phyloP scores from a whole-genome alignment of 2,888 invertebrate genomes.

The Tuta absoluta region DNA sequence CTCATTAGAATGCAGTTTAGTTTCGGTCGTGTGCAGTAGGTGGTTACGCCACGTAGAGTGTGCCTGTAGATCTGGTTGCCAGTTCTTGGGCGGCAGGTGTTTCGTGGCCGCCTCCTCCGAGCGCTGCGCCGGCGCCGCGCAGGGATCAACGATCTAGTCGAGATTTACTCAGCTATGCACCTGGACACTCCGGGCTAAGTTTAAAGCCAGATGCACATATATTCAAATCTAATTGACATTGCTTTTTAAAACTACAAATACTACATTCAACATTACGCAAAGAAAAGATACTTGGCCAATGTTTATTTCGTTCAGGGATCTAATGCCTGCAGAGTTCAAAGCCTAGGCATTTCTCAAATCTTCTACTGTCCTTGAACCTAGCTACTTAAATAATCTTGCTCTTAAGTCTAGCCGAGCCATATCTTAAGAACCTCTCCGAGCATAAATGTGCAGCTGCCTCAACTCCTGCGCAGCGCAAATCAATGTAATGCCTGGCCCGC shows the following conservation, averaged over 20 bases:
- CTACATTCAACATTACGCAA: no score
- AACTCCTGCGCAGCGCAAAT: slow-evolving; percentile 16
- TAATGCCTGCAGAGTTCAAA: no score
- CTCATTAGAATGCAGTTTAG: slow-evolving; percentile 44
- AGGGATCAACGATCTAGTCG: slow-evolving; percentile 53
- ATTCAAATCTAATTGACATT: background rate
- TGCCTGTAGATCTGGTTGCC: slow-evolving; percentile 58
- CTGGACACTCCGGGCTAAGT: slow-evolving; percentile 16
- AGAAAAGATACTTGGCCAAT: no score
- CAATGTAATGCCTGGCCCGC: slow-evolving; percentile 19
- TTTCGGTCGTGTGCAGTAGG: slow-evolving; percentile 41
- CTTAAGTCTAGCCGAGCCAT: background rate
- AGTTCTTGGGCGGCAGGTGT: slow-evolving; percentile 81
- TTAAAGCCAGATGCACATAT: slow-evolving; percentile 18
- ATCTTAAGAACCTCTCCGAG: no score
- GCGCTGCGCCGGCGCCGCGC: slow-evolving; percentile 66
- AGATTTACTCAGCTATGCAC: slow-evolving; percentile 21
- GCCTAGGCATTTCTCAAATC: no score
- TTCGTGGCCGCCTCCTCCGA: slow-evolving; percentile 71
- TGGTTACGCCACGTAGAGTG: slow-evolving; percentile 42
- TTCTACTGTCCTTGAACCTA: no score
- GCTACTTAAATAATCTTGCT: no score
- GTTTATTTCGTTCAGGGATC: no score
- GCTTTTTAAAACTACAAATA: background rate
- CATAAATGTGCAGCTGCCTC: slow-evolving; percentile 8